phyloP scores from a whole-genome alignment of 2,888 invertebrate genomes.

The Spisula solida region DNA sequence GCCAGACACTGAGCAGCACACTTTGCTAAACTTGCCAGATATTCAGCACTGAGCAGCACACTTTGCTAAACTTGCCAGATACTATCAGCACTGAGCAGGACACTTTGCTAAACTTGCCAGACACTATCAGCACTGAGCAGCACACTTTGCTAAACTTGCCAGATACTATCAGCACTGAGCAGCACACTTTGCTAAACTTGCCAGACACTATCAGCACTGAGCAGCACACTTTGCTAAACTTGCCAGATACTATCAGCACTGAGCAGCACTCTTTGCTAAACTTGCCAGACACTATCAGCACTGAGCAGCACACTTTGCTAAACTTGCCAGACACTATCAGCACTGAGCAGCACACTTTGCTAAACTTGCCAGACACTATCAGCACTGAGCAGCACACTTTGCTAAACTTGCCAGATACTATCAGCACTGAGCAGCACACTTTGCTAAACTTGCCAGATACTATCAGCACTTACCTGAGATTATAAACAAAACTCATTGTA shows the following conservation, averaged over 20 bases:
- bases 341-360: neutral
- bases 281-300: neutral
- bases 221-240: neutral
- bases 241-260: neutral
- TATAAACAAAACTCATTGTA: neutral
- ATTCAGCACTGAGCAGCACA: neutral
- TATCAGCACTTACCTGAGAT: neutral
- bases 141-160: neutral
- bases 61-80: constrained; percentile 1
- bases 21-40: constrained; percentile 1
- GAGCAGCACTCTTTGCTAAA: neutral
- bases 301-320: neutral
- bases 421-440: neutral
- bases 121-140: neutral
- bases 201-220: neutral
- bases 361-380: neutral
- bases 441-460: neutral
- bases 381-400: neutral
- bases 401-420: neutral
- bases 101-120: constrained; percentile 6
- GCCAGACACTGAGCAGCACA: neutral
- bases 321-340: neutral
- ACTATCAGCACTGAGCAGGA: neutral
- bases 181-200: neutral
- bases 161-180: neutral